Percentiles rank a stretch among this genome's conserved stretches.
phyloP scores from a whole-genome alignment of 2,888 invertebrate species.

The Apocheima hispidaria region DNA sequence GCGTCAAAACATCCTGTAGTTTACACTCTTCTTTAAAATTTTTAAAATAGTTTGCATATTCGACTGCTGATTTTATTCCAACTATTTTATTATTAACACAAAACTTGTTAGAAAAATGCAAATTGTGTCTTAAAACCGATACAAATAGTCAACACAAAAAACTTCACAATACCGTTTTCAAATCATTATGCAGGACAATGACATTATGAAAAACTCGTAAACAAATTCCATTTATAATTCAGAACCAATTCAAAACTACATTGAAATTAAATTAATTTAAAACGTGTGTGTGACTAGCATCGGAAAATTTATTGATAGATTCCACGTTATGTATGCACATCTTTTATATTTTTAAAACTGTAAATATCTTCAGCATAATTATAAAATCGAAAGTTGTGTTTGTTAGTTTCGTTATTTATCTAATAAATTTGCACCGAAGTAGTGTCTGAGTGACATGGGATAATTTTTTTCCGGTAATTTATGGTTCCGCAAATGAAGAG shows the following conservation, averaged over 20 bases:
- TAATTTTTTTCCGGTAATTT: too few species aligned
- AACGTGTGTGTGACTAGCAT: neutral
- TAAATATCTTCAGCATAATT: too few species aligned
- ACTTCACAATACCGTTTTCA: neutral
- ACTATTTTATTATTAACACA: too few species aligned
- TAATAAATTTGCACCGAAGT: too few species aligned
- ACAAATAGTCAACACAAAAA: neutral
- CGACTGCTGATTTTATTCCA: too few species aligned
- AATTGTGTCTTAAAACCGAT: neutral
- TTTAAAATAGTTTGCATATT: too few species aligned
- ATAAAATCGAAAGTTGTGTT: neutral
- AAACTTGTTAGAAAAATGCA: neutral
- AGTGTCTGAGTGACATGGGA: too few species aligned
- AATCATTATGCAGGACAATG: neutral
- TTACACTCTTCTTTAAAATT: too few species aligned
- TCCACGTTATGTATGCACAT: neutral
- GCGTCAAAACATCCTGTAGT: too few species aligned
- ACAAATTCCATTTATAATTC: neutral
- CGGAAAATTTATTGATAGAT: neutral
- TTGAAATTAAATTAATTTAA: neutral
- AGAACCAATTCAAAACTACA: neutral
- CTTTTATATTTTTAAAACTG: neutral
- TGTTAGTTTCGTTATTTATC: too few species aligned
- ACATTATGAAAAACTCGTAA: neutral
- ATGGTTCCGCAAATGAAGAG: too few species aligned